Base-by-base conservation (phyloP, 2,797 vertebrate genomes). In the Molossus molossus region DNA sequence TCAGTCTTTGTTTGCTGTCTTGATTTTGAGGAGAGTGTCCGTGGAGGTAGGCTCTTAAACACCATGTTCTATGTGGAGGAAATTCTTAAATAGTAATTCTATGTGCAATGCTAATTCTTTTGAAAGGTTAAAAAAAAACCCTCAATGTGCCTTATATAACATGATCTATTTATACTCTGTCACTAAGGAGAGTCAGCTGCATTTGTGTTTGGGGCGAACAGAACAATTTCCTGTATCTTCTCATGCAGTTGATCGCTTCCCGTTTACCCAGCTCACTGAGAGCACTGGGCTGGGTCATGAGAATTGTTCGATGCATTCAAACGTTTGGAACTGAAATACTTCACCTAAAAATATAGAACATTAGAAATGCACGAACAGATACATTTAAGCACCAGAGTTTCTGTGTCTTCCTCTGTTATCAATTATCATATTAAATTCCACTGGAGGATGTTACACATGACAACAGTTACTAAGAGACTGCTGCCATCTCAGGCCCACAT, bases 391-490 rank as follows among this genome's bases (percentile, higher is more conserved):
- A 94, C 88, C 70, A 96, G 72, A 64, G 97, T 96, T 91, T 97
- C 90, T 95, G 87, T 92, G 85, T 97, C 57, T 97, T 85, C 79
- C 94, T 96, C 82, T 91, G 95, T 57, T 90, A 97, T 96, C 85
- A 97, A 60, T 96, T 98, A 97, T 89, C 97, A 94, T 92, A 92
- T 91, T 93, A 97, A 91, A 94, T 96, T 97, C 77, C 27, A 82
- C 85, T 72, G 89, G 75, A 72, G 91, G 94, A 98, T 98, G 96
- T 97, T 98, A 98, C 96, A 92, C 97, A 95, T 98, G 94, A 98
- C 98, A 98, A 98, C 97, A 97, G 97, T 98, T 98, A 98, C 98
- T 98, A 98, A 97, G 97, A 98, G 96, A 98, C 97, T 97, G 69
- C 96, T 97, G 91, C 90, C 97, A 77, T 95, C 92, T 97, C 94